Evolutionary conservation across 2,797 vertebrate genomes (phyloP), one percentile per base, ranked within the genome.

Genomic region (Knipowitschia caucasica): DNA sequence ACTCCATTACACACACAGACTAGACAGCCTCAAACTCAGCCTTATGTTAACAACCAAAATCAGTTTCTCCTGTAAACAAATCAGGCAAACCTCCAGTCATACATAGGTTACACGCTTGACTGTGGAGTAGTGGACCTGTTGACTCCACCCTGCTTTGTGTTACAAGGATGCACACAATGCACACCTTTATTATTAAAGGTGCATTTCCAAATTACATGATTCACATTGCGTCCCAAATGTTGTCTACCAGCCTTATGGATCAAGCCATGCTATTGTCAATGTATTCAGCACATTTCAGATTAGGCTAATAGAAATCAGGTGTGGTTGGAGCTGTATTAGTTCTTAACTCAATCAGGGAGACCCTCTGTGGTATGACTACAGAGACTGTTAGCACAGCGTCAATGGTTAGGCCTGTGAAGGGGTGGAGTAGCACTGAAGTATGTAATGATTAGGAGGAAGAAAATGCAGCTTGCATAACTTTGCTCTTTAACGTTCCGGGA

Each of bases 31-130:
- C 61, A 53, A 80, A 69, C 71, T 67, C 46, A 63, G 51, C 62
- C 75, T 78, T 69, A 40, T 82, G 86, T 85, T 85, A 84, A 87
- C 81, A 85, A 86, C 62, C 77, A 84, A 90, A 90, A 87, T 89
- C 88, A 59, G 79, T 89, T 90, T 90, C 78, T 85, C 64, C 77
- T 53, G 4, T 81, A 92, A 54, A 61, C 89, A 92, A 91, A 92
- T 86, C 63, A 86, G 73, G 63, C 71, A 85, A 89, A 90, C 85
- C 86, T 86, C 85, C 77, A 21, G 68, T 76, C 74, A 66, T 75
- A 80, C 82, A 77, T 71, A 75, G 87, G 87, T 90, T 90, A 82
- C 89, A 92, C 82, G 89, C 90, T 91, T 90, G 77, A 91, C 79
- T 89, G 87, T 90, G 82, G 80, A 85, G 80, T 90, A 91, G 89